Base-by-base conservation (phyloP, 1,140 invertebrate genomes). In the Papilio polyxenes region DNA sequence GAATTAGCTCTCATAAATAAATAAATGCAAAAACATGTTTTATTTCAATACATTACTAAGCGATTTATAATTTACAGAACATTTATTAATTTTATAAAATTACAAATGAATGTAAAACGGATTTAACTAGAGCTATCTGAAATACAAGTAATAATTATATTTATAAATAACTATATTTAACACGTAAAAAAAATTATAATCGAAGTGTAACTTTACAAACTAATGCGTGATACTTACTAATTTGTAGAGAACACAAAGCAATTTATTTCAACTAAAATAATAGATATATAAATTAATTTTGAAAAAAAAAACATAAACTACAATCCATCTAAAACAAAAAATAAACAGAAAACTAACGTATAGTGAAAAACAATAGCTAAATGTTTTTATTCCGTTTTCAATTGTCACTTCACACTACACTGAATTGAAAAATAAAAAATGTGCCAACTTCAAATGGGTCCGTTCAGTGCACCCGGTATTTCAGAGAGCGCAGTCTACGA, bases 321-420 rank as follows among this genome's bases (percentile, higher is more conserved):
- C 17, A n/a, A 40, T 1, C 1, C n/a, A 75, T 75, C 74, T n/a
- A 20, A 75, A 31, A 75, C n/a, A 75, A 74, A n/a, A n/a, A 74
- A 37, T 0, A 48, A 72, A 75, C 44, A 75, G 0, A 48, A n/a
- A 75, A 75, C 40, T 48, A 75, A 75, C 44, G 15, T 23, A 31
- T 48, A 8, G 20, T 20, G 8, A 0, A 48, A 48, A 75, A 75
- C 44, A 11, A 75, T 48, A 75, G 62, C 7, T 11, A 5, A 3
- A 65, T 65, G 13, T 69, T 69, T 69, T 40, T 72, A 72, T 37
- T 72, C 37, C 74, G 40, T 77, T 37, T 51, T 37, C 20, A 77
- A 77, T 77, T 77, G 5, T 49, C 75, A 77, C 75, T 77, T 77
- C 75, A 37, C 75, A 77, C 75, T 31, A 23, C 75, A 77, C 75